Conservation (phyloP, 2,797 vertebrate genomes). For the Syndactyla subalaris region DNA sequence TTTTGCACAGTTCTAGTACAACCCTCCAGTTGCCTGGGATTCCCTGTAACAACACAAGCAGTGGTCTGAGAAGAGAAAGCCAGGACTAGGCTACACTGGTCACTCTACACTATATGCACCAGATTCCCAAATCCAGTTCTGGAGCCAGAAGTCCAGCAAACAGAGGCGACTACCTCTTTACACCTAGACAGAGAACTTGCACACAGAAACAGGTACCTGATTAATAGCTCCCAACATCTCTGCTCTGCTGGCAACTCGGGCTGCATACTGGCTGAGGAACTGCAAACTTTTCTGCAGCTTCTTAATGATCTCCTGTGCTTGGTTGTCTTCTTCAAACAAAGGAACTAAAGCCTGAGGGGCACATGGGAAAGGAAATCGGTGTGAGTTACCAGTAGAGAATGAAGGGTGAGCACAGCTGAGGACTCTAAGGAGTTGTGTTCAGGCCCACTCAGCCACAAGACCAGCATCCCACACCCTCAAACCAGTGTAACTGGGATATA, state of each 20-base stretch:
- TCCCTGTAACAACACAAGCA: background rate
- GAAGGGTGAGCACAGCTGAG: background rate
- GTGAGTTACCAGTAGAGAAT: background rate
- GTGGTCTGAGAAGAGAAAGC: background rate
- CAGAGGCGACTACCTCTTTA: background rate
- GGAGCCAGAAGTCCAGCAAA: background rate
- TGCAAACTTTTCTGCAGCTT: constrained; percentile 91
- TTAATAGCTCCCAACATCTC: constrained; percentile 97
- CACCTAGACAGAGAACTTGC: background rate
- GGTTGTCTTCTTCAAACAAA: constrained; percentile 91
- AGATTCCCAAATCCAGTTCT: background rate
- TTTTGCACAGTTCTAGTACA: background rate
- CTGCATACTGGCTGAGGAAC: constrained; percentile 88
- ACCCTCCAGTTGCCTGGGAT: background rate
- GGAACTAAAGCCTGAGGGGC: constrained; percentile 83
- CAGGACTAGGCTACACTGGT: background rate
- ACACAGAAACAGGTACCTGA: constrained; percentile 80
- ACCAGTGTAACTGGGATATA: background rate
- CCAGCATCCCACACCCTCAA: background rate
- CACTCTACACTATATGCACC: background rate
- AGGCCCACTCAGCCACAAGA: background rate
- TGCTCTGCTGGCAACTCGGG: constrained; percentile 90
- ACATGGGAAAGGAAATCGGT: background rate
- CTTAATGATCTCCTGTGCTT: constrained; percentile 91
- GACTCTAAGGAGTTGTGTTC: background rate